Percentiles rank a stretch among this genome's conserved stretches.
These are phyloP conservation scores for Itoplectis maculator DNA, from an alignment of 2,888 invertebrate genomes.

Conservation along the genomic window DNA sequence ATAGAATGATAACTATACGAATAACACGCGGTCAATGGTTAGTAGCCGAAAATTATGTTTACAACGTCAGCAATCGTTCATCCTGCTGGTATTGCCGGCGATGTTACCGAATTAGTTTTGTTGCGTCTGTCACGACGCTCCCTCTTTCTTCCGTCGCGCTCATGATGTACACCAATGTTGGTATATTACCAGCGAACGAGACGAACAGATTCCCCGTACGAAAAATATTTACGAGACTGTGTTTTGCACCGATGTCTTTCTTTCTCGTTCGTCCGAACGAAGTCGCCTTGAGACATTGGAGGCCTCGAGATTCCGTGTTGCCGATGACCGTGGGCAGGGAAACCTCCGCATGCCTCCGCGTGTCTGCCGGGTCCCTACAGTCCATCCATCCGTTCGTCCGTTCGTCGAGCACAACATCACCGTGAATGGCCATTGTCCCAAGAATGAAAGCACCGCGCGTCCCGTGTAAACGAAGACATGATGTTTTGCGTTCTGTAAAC, in stretches of 20 bases:
- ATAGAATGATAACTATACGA: neutral
- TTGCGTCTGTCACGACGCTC: slow-evolving; percentile 16
- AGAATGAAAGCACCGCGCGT: slow-evolving; percentile 39
- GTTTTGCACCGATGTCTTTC: neutral
- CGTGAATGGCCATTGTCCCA: slow-evolving; percentile 59
- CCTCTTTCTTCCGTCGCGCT: neutral
- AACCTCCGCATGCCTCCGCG: slow-evolving; percentile 31
- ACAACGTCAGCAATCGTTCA: slow-evolving; percentile 12
- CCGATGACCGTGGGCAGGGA: slow-evolving; percentile 49
- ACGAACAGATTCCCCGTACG: slow-evolving; percentile 21
- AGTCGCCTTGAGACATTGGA: slow-evolving; percentile 19
- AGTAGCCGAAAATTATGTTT: slow-evolving; percentile 17
- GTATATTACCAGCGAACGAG: neutral
- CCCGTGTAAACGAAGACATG: slow-evolving; percentile 58
- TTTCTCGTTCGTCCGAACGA: neutral
- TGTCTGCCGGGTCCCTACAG: neutral
- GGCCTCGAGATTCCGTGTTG: slow-evolving; percentile 43
- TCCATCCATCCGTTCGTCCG: slow-evolving; percentile 16
- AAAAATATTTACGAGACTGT: slow-evolving; percentile 55
- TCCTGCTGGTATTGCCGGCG: slow-evolving; percentile 11
- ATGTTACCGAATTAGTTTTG: slow-evolving; percentile 18
- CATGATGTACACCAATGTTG: neutral
- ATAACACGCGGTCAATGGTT: neutral
- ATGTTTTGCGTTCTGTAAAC: slow-evolving; percentile 62
- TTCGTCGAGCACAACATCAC: slow-evolving; percentile 45